Conservation (phyloP, 2,888 invertebrate species). For the Dasypolia templi region DNA sequence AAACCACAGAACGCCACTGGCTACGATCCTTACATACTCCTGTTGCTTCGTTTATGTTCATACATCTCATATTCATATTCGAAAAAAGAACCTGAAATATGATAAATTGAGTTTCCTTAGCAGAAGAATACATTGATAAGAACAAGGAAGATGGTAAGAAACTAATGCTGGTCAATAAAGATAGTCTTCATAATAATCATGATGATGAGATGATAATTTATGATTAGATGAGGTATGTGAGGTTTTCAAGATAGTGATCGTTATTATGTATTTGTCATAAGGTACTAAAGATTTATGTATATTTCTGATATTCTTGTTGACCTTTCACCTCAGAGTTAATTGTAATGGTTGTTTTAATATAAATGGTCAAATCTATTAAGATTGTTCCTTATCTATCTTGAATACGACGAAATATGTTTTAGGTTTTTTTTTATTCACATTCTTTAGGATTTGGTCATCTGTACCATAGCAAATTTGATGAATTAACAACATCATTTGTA, state of each 20-base stretch:
- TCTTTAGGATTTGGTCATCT: background rate
- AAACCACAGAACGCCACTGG: too few species aligned
- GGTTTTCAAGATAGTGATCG: constrained; percentile 23
- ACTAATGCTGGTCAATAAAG: constrained; percentile 10
- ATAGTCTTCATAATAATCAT: constrained; percentile 18
- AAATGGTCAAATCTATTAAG: background rate
- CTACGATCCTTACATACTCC: too few species aligned
- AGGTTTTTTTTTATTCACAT: background rate
- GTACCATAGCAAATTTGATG: background rate
- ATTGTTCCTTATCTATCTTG: background rate
- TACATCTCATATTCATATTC: too few species aligned
- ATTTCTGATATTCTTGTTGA: constrained; percentile 23
- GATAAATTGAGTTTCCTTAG: background rate
- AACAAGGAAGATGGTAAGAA: constrained; percentile 6
- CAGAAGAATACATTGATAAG: constrained; percentile 6
- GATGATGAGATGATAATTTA: background rate
- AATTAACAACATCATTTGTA: background rate
- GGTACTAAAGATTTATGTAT: background rate
- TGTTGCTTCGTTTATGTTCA: too few species aligned
- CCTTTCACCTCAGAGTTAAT: constrained; percentile 14
- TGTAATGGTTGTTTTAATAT: constrained; percentile 11
- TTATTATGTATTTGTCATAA: background rate
- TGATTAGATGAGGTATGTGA: background rate
- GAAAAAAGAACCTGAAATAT: too few species aligned
- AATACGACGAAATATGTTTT: background rate